Evolutionary conservation across 2,888 invertebrate genomes (phyloP).

Genomic region (Andrena bucephala): DNA sequence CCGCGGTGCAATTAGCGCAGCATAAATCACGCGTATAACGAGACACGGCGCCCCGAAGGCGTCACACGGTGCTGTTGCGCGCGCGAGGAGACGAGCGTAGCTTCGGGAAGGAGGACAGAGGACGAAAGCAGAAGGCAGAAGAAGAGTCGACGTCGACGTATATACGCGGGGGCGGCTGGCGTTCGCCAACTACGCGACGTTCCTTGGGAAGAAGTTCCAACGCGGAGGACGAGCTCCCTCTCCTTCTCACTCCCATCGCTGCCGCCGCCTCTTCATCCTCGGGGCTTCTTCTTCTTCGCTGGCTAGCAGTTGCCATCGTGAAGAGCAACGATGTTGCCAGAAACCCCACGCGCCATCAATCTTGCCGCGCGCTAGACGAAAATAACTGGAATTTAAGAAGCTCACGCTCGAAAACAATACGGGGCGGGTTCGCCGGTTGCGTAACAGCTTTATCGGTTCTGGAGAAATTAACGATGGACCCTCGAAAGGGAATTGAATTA

Average conservation of each 20-base stretch:
- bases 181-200: slow-evolving; percentile 74
- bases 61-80: slow-evolving; percentile 77
- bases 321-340: slow-evolving; percentile 67
- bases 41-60: slow-evolving; percentile 84
- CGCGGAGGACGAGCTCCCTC: slow-evolving; percentile 19
- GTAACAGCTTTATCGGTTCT: slow-evolving; percentile 64
- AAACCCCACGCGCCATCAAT: slow-evolving; percentile 80
- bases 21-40: slow-evolving; percentile 84
- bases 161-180: slow-evolving; percentile 53
- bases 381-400: slow-evolving; percentile 84
- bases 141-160: slow-evolving; percentile 38
- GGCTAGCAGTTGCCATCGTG: slow-evolving; percentile 68
- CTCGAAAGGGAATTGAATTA: slow-evolving; percentile 15
- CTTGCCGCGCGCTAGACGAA: slow-evolving; percentile 80
- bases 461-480: slow-evolving; percentile 44
- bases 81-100: slow-evolving; percentile 31
- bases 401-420: slow-evolving; percentile 82
- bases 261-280: slow-evolving; percentile 3
- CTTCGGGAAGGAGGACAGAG: slow-evolving; percentile 25
- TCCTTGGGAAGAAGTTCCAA: slow-evolving; percentile 70
- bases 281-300: slow-evolving; percentile 26
- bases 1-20: slow-evolving; percentile 83
- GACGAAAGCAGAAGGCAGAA: slow-evolving; percentile 38
- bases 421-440: slow-evolving; percentile 73
- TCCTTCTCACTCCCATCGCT: slow-evolving; percentile 4